Percentiles rank a stretch among this genome's conserved stretches.
Conservation (phyloP, 1,140 invertebrate genomes). For the Hermatobates lingyangjiaoensis region DNA sequence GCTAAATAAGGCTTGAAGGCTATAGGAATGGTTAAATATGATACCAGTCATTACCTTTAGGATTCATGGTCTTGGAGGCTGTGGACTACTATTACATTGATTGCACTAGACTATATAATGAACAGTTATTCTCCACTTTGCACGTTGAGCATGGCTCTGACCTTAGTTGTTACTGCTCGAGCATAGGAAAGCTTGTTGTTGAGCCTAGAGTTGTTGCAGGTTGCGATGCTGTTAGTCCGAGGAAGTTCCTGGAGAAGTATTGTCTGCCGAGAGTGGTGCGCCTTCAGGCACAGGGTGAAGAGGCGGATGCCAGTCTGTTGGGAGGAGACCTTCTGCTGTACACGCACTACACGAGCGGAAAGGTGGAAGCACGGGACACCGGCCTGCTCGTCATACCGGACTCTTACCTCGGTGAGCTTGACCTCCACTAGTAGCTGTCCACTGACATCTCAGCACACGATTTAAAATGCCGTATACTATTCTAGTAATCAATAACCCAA, state of each 20-base stretch:
- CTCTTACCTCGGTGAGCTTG: constrained; percentile 11
- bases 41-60: too few species aligned
- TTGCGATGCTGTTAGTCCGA: constrained; percentile 7
- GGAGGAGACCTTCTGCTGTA: constrained; percentile 10
- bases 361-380: constrained; percentile 10
- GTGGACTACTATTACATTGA: too few species aligned
- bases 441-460: background rate
- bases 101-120: too few species aligned
- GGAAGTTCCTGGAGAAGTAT: constrained; percentile 12
- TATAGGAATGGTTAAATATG: too few species aligned
- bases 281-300: constrained; percentile 9
- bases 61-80: too few species aligned
- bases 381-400: constrained; percentile 12
- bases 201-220: background rate
- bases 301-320: constrained; percentile 7
- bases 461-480: too few species aligned
- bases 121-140: too few species aligned
- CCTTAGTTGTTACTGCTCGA: too few species aligned
- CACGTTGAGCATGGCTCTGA: too few species aligned
- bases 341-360: constrained; percentile 13
- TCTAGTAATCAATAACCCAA: background rate
- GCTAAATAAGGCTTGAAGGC: too few species aligned
- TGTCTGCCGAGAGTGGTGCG: constrained; percentile 11
- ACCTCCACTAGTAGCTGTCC: background rate
- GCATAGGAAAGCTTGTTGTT: background rate